Percentiles rank a stretch among this genome's conserved stretches.
These are phyloP conservation scores for Terrapene triunguis DNA, from an alignment of 2,113 vertebrate species.

Conservation along the genomic window DNA sequence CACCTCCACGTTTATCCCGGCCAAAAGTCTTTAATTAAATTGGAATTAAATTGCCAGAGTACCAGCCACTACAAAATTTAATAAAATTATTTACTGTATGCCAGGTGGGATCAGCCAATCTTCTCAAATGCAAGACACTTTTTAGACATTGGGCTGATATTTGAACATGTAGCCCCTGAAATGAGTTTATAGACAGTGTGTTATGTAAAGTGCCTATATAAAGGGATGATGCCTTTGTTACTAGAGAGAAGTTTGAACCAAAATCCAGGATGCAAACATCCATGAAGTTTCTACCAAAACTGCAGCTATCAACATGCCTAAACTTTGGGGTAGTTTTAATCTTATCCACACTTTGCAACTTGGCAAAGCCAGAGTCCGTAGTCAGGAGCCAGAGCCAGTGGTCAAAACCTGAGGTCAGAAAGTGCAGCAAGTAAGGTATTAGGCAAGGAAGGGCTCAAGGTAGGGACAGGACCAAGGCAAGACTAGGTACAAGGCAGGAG, in stretches of 20 bases:
- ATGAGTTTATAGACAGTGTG: neutral
- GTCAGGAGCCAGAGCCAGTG: too few species aligned
- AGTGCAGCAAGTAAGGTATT: too few species aligned
- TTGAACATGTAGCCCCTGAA: neutral
- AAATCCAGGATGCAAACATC: neutral
- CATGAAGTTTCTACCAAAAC: neutral
- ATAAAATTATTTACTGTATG: conserved; percentile 34
- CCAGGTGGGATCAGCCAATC: neutral
- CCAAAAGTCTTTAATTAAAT: conserved; percentile 65
- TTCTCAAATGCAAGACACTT: neutral
- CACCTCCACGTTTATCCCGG: neutral
- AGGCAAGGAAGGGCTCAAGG: too few species aligned
- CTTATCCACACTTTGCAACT: neutral
- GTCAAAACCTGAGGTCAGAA: too few species aligned
- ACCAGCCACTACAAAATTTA: conserved; percentile 43
- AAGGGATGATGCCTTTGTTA: neutral
- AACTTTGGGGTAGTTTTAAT: neutral
- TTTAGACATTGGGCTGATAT: neutral
- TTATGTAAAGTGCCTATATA: neutral
- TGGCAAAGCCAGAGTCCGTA: too few species aligned
- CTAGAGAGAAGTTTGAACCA: neutral
- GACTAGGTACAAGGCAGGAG: too few species aligned
- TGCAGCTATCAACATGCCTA: neutral
- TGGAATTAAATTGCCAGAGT: conserved; percentile 58
- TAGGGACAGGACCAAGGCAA: too few species aligned